Conservation (phyloP, 1,140 invertebrate species). For the Colletes gigas region DNA sequence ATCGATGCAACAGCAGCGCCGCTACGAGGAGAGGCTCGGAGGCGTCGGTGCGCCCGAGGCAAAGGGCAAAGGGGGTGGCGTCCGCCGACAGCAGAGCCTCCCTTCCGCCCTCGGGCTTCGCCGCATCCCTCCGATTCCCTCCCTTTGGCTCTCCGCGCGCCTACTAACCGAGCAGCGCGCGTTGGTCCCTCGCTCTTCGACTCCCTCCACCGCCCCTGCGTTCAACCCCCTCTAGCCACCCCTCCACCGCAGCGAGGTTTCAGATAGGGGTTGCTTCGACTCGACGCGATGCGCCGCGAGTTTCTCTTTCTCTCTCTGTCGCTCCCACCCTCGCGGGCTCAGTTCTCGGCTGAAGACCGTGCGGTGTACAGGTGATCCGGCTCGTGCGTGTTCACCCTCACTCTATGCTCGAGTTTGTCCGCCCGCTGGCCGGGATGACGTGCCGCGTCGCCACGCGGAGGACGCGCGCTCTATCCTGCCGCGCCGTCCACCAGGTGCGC, state of each 20-base stretch:
- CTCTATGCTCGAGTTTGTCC: constrained; percentile 37
- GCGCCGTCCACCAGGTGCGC: constrained; percentile 48
- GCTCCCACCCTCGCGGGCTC: constrained; percentile 68
- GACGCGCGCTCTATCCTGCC: constrained; percentile 52
- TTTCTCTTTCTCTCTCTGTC: constrained; percentile 50
- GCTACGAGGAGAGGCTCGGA: constrained; percentile 59
- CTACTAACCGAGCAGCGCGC: constrained; percentile 66
- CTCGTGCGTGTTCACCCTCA: constrained; percentile 40
- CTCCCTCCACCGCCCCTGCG: too few species aligned
- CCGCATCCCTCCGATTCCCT: constrained; percentile 45
- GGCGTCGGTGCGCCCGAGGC: constrained; percentile 46
- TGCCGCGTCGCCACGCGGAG: constrained; percentile 67
- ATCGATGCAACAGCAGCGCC: constrained; percentile 79
- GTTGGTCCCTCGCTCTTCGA: constrained; percentile 37
- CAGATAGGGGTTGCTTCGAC: constrained; percentile 40
- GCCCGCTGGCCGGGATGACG: constrained; percentile 63
- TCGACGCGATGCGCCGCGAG: constrained; percentile 11
- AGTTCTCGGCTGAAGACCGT: constrained; percentile 75
- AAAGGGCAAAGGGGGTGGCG: constrained; percentile 20
- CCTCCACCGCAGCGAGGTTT: constrained; percentile 25
- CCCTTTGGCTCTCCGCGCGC: background rate
- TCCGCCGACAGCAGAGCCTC: constrained; percentile 15
- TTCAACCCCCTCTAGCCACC: constrained; percentile 8
- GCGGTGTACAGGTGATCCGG: constrained; percentile 68
- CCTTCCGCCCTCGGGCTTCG: constrained; percentile 8